Base-by-base conservation (phyloP, 1,140 invertebrate species). In the Anastatus disparis region DNA sequence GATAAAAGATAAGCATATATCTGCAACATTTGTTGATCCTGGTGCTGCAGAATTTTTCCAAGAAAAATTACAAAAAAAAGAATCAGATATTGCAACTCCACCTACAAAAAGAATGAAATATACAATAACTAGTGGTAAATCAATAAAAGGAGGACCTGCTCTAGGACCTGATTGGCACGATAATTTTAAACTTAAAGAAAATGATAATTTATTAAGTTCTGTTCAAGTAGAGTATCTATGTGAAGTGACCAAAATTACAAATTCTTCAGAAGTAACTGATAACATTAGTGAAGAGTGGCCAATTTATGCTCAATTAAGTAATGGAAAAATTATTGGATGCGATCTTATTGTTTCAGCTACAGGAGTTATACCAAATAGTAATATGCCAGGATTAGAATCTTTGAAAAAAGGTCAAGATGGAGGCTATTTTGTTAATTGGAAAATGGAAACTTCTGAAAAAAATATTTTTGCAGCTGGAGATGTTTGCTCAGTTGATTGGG, bases 331-430 rank as follows among this genome's bases (percentile, higher is more conserved):
- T 12, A 88, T 93, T 77, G 89, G 91, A 10, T 96, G 95, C 88
- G 96, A 99, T 88, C 92, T 99, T 79, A 87, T 99, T 29, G 89
- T 99, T 59, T 98, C 96, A 74, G 98, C 97, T 3, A 99, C 96
- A 46, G 98, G 98, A 17, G 97, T 99, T 2, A 82, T 87, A 35
- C 96, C 93, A 24, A 90, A 91, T 78, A 85, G 87, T 20, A 83
- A 90, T 44, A 89, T 91, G 74, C 78, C 79, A 22, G 88, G 88
- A 62, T 86, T 89, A 73, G 78, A 85, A 63, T 63, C 82, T 29
- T 88, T 95, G 50, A 81, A 88, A 8, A 79, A 90, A 65, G 89
- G 89, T 0, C 79, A 84, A 29, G 95, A 97, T 87, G 89, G 89
- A 52, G 94, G 93, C 61, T 87, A 98, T 62, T 84, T 88, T 72